These are phyloP conservation scores for Lutjanus erythropterus DNA, from an alignment of 2,113 vertebrate genomes.

Conservation along the genomic window DNA sequence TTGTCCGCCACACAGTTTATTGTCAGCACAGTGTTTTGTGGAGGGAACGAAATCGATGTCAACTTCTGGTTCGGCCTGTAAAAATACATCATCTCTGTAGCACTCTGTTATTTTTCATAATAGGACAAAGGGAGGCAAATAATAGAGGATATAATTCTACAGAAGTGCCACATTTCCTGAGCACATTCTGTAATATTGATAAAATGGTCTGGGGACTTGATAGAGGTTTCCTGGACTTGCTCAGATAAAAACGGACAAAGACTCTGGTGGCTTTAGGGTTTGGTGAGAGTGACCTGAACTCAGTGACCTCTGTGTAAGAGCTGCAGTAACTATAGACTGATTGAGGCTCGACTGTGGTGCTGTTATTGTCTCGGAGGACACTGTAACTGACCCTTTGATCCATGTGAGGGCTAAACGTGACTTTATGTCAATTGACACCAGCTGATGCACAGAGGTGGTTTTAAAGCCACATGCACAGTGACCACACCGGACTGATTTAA, in stretches of 20 bases:
- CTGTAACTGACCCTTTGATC: neutral
- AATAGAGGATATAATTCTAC: neutral
- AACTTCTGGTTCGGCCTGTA: too few species aligned
- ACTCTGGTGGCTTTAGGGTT: conserved; percentile 2
- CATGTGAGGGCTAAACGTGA: too few species aligned
- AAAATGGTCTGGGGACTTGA: neutral
- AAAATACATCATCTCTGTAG: too few species aligned
- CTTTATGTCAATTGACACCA: too few species aligned
- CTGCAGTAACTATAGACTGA: neutral
- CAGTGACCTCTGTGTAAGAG: neutral
- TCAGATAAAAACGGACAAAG: neutral
- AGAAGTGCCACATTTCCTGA: neutral
- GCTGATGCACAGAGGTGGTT: neutral
- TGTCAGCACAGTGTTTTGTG: too few species aligned
- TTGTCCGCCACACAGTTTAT: too few species aligned
- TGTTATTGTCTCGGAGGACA: neutral
- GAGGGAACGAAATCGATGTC: too few species aligned
- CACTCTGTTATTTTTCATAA: too few species aligned
- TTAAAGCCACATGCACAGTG: neutral
- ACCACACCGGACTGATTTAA: neutral
- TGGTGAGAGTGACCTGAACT: neutral
- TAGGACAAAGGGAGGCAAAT: neutral
- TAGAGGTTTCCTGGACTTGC: neutral
- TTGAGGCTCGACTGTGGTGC: neutral
- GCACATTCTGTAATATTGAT: neutral